phyloP scores from a whole-genome alignment of 2,888 invertebrate genomes.

The Andrena bicolor region DNA sequence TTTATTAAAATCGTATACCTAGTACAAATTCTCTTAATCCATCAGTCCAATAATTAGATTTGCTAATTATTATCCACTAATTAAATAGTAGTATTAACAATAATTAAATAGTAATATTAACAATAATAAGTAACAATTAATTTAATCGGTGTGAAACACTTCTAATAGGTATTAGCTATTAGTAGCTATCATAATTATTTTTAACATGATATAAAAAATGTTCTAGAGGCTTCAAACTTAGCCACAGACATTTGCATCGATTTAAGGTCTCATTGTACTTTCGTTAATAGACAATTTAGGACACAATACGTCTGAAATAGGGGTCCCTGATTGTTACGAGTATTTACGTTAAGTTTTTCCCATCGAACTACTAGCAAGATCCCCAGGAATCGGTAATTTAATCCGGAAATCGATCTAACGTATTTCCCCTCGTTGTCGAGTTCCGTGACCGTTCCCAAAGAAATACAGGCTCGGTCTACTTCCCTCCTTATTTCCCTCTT shows the following conservation, averaged over 20 bases:
- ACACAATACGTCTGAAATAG: slow-evolving; percentile 19
- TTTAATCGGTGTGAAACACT: no score
- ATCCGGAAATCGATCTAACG: slow-evolving; percentile 48
- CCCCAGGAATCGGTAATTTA: slow-evolving; percentile 49
- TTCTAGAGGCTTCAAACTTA: not conserved
- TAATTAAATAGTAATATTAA: no score
- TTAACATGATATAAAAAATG: no score
- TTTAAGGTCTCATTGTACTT: slow-evolving; percentile 27
- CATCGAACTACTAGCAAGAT: slow-evolving; percentile 1
- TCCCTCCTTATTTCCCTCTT: slow-evolving; percentile 11
- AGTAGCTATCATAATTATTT: no score
- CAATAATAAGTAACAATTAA: no score
- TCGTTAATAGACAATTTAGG: slow-evolving; percentile 16
- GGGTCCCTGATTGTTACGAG: slow-evolving; percentile 16
- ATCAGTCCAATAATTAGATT: no score
- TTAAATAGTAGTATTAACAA: no score
- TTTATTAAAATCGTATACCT: no score
- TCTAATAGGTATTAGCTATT: no score
- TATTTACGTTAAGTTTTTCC: slow-evolving; percentile 40
- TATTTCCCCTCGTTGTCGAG: not conserved
- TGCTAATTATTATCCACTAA: no score
- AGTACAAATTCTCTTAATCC: no score
- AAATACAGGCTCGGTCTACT: slow-evolving; percentile 15
- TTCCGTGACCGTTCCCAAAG: slow-evolving; percentile 25
- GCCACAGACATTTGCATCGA: not conserved